These are phyloP conservation scores for Lacerta agilis DNA, from an alignment of 2,797 vertebrate genomes.

Conservation along the genomic window DNA sequence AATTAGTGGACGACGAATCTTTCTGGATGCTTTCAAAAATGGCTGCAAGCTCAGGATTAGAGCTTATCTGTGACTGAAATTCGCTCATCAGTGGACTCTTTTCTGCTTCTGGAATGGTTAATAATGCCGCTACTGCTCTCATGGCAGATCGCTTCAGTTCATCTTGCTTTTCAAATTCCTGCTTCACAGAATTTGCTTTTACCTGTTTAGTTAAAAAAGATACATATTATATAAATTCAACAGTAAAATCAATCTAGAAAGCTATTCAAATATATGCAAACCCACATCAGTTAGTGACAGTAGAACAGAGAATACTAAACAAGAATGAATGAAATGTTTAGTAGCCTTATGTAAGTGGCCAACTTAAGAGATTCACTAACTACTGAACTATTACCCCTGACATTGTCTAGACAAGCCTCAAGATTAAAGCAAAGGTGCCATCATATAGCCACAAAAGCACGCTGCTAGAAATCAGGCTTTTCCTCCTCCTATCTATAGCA, in stretches of 20 bases:
- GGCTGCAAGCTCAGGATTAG: slow-evolving; percentile 97
- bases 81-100: slow-evolving; percentile 98
- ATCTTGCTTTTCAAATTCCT: slow-evolving; percentile 99
- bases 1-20: slow-evolving; percentile 96
- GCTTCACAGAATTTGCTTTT: slow-evolving; percentile 98
- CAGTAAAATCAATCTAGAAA: not conserved
- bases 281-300: not conserved
- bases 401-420: too few species aligned
- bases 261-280: not conserved
- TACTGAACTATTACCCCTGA: not conserved
- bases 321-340: not conserved
- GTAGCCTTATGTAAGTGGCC: slow-evolving; percentile 30
- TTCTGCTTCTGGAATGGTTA: slow-evolving; percentile 98
- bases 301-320: not conserved
- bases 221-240: slow-evolving; percentile 9
- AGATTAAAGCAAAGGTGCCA: not conserved
- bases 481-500: not conserved
- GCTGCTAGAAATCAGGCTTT: not conserved
- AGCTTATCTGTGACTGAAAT: slow-evolving; percentile 99
- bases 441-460: not conserved
- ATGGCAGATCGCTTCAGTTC: slow-evolving; percentile 97
- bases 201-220: slow-evolving; percentile 80
- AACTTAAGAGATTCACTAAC: not conserved
- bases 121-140: slow-evolving; percentile 94
- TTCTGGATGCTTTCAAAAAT: slow-evolving; percentile 99